Conservation (phyloP, 1,140 invertebrate genomes). For the Trichoplusia ni region DNA sequence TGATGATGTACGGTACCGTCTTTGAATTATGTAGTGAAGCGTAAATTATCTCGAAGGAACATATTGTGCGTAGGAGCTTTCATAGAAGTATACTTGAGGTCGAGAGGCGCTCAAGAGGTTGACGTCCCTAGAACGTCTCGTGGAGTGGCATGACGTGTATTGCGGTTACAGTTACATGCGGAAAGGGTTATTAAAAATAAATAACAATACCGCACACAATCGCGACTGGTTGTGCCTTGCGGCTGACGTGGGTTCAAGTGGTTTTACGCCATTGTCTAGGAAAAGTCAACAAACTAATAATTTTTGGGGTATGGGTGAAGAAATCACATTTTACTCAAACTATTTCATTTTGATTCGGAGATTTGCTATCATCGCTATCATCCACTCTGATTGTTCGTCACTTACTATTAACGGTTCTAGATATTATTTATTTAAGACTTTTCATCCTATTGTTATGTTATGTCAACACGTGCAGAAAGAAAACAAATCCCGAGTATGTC, state of each 20-base stretch:
- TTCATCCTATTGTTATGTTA: too few species aligned
- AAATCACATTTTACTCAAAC: neutral
- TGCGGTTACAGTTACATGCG: conserved; percentile 24
- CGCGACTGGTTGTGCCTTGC: neutral
- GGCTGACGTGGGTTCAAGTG: neutral
- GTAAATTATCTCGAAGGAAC: conserved; percentile 47
- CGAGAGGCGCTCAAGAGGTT: conserved; percentile 39
- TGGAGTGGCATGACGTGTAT: conserved; percentile 35
- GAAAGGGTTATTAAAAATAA: conserved; percentile 29
- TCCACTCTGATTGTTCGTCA: too few species aligned
- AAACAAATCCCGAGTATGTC: too few species aligned
- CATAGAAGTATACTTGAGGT: conserved; percentile 47
- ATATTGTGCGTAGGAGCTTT: conserved; percentile 49
- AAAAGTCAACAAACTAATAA: conserved; percentile 3
- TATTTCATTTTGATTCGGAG: too few species aligned
- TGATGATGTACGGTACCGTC: conserved; percentile 10
- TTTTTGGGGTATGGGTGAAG: neutral
- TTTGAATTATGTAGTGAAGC: conserved; percentile 43
- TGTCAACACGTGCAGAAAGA: too few species aligned
- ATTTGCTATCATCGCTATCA: too few species aligned
- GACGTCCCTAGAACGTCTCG: conserved; percentile 41
- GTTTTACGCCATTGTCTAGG: neutral
- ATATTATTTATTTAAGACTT: too few species aligned
- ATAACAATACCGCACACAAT: conserved; percentile 25
- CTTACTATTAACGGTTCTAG: too few species aligned